Conservation (phyloP, 2,888 invertebrate genomes). For the Panzeria rudis region DNA sequence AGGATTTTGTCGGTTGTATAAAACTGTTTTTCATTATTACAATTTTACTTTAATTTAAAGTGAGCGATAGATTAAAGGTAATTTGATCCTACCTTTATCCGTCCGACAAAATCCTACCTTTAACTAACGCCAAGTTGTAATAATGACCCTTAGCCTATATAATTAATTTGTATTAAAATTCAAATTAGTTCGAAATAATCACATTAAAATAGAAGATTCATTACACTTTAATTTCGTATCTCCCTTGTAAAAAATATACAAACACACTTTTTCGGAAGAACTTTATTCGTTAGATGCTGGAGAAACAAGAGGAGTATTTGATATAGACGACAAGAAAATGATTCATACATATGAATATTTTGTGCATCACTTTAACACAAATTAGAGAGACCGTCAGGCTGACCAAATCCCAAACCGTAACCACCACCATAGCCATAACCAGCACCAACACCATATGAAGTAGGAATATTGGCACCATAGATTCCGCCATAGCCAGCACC, state of each 20-base stretch:
- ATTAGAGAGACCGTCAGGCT: conserved; percentile 39
- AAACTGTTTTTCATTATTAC: no score
- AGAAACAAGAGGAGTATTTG: conserved; percentile 28
- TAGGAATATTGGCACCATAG: conserved; percentile 76
- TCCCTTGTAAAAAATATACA: background rate
- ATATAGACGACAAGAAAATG: conserved; percentile 15
- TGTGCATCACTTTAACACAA: conserved; percentile 51
- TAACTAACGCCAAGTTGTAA: no score
- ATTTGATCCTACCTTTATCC: no score
- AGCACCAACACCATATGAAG: conserved; percentile 75
- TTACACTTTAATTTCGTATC: no score
- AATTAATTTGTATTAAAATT: no score
- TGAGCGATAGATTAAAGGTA: no score
- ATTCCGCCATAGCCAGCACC: conserved; percentile 79
- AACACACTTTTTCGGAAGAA: background rate
- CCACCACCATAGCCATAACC: conserved; percentile 76
- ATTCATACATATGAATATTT: background rate
- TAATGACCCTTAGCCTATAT: no score
- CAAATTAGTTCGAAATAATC: no score
- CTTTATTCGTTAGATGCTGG: conserved; percentile 50
- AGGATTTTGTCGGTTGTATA: no score
- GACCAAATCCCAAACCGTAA: conserved; percentile 75
- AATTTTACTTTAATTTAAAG: no score
- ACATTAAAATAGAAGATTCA: no score
- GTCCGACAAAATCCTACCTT: no score